phyloP scores from a whole-genome alignment of 2,113 vertebrate genomes.

The Cariama cristata region DNA sequence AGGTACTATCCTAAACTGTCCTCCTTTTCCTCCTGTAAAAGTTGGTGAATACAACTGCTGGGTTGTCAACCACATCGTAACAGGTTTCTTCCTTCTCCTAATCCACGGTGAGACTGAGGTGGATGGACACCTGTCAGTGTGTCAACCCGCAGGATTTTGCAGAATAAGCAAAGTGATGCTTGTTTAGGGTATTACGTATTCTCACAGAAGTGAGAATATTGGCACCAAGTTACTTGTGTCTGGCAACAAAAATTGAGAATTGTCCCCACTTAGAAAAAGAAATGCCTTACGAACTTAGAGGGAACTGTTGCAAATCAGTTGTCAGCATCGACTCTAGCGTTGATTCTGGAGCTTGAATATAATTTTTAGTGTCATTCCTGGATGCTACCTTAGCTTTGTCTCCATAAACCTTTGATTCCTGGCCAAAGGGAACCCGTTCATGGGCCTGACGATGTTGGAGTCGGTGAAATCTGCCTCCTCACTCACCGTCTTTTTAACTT shows the following conservation, averaged over 20 bases:
- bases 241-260: neutral
- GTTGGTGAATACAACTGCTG: neutral
- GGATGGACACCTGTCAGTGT: rapidly evolving
- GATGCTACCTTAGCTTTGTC: neutral
- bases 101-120: rapidly evolving
- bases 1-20: neutral
- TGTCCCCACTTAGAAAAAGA: neutral
- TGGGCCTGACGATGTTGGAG: neutral
- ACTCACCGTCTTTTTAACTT: neutral
- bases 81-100: neutral
- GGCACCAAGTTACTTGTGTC: neutral
- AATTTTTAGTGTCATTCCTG: neutral
- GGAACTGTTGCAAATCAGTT: neutral
- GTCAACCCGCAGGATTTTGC: neutral
- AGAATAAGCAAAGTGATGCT: neutral
- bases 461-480: neutral
- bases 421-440: neutral
- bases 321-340: neutral
- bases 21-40: neutral
- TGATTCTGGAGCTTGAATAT: neutral
- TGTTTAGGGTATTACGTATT: neutral
- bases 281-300: neutral
- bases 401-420: neutral
- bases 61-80: neutral
- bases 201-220: neutral